Percentiles rank a stretch among this genome's conserved stretches.
phyloP scores from a whole-genome alignment of 1,140 invertebrate species.

The Luehdorfia chinensis region DNA sequence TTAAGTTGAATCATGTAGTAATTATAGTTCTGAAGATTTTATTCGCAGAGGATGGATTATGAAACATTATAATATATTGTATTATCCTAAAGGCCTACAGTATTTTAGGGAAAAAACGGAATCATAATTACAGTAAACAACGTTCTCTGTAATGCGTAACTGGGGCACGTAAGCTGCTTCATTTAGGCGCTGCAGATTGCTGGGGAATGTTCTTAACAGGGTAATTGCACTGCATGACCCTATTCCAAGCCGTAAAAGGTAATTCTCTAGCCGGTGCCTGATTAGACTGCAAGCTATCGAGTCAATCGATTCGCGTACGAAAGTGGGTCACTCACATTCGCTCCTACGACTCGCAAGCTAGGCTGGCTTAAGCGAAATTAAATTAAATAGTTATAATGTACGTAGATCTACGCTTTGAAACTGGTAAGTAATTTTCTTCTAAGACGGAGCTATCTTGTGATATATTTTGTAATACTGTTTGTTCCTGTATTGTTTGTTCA shows the following conservation, averaged over 20 bases:
- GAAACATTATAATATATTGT: too few species aligned
- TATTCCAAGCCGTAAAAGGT: constrained; percentile 11
- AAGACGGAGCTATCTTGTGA: too few species aligned
- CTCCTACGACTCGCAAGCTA: background rate
- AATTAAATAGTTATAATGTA: constrained; percentile 5
- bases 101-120: too few species aligned
- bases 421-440: background rate
- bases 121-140: too few species aligned
- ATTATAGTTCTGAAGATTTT: too few species aligned
- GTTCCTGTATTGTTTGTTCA: too few species aligned
- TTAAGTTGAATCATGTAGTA: too few species aligned
- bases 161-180: too few species aligned
- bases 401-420: background rate
- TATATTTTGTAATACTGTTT: too few species aligned
- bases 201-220: background rate
- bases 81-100: too few species aligned
- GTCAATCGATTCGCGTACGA: constrained; percentile 10
- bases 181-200: background rate
- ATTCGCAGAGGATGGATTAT: too few species aligned
- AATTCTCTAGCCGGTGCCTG: constrained; percentile 5
- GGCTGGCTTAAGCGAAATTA: constrained; percentile 8
- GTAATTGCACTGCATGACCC: constrained; percentile 3
- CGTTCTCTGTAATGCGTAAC: too few species aligned
- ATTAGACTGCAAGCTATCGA: constrained; percentile 7
- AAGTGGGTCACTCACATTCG: constrained; percentile 12